Percentiles rank a stretch among this genome's conserved stretches.
Evolutionary conservation across 2,113 vertebrate species (phyloP).

Genomic region (Perca schrenkii): DNA sequence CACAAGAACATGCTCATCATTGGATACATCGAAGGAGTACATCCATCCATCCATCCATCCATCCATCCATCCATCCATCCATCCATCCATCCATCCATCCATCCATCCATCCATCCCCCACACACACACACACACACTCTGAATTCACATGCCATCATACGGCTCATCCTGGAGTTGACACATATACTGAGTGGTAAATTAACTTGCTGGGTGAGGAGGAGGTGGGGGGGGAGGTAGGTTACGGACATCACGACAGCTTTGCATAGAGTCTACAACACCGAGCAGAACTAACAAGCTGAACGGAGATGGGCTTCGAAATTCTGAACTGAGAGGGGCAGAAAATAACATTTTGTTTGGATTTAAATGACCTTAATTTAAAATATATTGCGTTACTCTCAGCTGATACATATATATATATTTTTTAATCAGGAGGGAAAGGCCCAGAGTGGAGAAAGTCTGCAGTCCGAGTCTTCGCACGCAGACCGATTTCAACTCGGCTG

Average conservation of each 20-base stretch:
- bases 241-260: constrained; percentile 60
- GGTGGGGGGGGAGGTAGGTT: not conserved
- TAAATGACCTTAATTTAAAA: not conserved
- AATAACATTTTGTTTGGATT: not conserved
- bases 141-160: constrained; percentile 65
- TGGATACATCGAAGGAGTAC: not conserved
- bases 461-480: not conserved
- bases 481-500: not conserved
- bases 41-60: not conserved
- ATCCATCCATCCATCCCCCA: not conserved
- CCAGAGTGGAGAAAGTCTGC: not conserved
- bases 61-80: no score
- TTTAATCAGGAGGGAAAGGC: not conserved
- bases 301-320: not conserved
- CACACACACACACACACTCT: not conserved
- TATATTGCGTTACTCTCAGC: not conserved
- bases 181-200: constrained; percentile 75
- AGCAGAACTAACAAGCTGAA: not conserved
- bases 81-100: not conserved
- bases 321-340: not conserved
- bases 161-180: constrained; percentile 70
- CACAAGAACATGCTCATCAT: not conserved
- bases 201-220: constrained; percentile 10
- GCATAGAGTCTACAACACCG: constrained; percentile 72
- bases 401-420: not conserved